Base-by-base conservation (phyloP, 1,140 invertebrate genomes). In the Varroa destructor region DNA sequence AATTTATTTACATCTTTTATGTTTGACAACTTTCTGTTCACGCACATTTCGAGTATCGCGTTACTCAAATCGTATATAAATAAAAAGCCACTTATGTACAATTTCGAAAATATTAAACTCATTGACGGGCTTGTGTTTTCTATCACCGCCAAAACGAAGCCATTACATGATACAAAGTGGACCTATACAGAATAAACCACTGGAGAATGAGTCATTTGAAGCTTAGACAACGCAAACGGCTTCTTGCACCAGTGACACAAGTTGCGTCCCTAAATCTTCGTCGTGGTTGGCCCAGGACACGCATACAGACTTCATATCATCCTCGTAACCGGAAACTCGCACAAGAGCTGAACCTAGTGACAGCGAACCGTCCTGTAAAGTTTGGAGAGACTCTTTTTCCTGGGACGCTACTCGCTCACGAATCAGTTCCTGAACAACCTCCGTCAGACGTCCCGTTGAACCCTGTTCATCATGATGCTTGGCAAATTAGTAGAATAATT, bases 271-370 rank as follows among this genome's bases (percentile, higher is more conserved):
- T 73, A 96, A 83, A 80, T 93, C 90, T 81, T 96, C 92, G 81
- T 96, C 83, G 79, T 96, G 89, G 84, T 95, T 91, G 6, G 89
- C 90, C 93, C 93, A 97, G 0, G 92, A 93, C n/a, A 96, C 87
- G 76, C 90, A 87, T 74, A 96, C 86, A 76, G 86, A 90, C 78
- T 95, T 97, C 61, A 88, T 86, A 72, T 88, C 87, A 74, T 89
- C 88, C 36, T 85, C 83, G 55, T 78, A 78, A 12, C 88, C 88
- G 80, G 91, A 89, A 0, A 95, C 86, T 81, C 88, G 91, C 1
- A 96, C 86, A 43, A 92, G 83, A 43, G 93, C 90, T 12, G 88
- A 89, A 78, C 93, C 91, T 0, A 95, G 84, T 1, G 86, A 87
- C 77, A 96, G 91, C 42, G 85, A 86, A 46, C 87, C 88, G 77